Base-by-base conservation (phyloP, 1,140 invertebrate species). In the Xylocopa sonorina region DNA sequence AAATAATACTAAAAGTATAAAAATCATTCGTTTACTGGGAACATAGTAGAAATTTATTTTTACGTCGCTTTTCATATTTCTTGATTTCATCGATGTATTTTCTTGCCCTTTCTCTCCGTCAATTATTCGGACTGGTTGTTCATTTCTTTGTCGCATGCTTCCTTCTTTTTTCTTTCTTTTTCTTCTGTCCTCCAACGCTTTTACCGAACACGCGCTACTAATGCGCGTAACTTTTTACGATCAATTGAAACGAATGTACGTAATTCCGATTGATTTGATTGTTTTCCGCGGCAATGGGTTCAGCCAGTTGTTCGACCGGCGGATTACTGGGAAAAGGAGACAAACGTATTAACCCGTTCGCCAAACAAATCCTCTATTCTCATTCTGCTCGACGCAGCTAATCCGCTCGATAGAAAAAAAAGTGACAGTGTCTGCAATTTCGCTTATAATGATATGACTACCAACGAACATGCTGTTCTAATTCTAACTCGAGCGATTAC, bases 281-380 rank as follows among this genome's bases (percentile, higher is more conserved):
- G 21, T 55, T 50, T 64, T 21, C 46, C 62, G 51, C 21, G 27
- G 29, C 64, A 64, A 38, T 74, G 24, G n/a, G 78, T 58, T 72
- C 64, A 16, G 53, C 50, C n/a, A n/a, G 72, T 77, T 57, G 69
- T 82, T 10, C 83, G 64, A 58, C 58, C 50, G 66, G 38, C 50
- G 83, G 80, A 82, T 82, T 73, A 80, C 80, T 86, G 84, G 72
- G 85, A 85, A 85, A 85, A 85, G 80, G 72, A 86, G 83, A 86
- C 85, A 86, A 86, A 86, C 83, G 84, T 85, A 86, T 86, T 86
- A 86, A 60, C 72, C 76, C 72, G 72, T 57, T 86, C 75, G 80
- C 74, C 80, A 86, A 86, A 86, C 80, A 86, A 85, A 86, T 85
- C 80, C 83, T 66, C 84, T 67, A 86, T 85, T 51, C 72, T 84